phyloP scores from a whole-genome alignment of 2,113 vertebrate genomes.

The Toxotes chatareus region DNA sequence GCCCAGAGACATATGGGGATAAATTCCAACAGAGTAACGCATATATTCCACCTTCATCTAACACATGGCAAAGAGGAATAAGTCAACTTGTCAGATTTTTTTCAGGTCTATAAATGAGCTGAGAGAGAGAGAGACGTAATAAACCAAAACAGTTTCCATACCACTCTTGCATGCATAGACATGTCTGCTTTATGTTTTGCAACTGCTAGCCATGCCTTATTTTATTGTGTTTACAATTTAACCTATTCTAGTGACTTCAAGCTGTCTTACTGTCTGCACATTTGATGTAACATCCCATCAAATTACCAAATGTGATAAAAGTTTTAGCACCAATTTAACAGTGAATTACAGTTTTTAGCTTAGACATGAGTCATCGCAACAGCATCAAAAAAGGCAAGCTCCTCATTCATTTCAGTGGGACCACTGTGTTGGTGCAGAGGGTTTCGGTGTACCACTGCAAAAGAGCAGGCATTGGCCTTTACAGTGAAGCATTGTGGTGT shows the following conservation, averaged over 20 bases:
- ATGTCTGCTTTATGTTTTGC: slow-evolving; percentile 50
- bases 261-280: background rate
- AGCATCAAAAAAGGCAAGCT: background rate
- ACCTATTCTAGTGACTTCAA: slow-evolving; percentile 12
- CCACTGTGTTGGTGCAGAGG: background rate
- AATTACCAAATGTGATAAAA: slow-evolving; percentile 12
- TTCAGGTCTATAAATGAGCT: slow-evolving; percentile 50
- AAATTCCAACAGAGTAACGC: slow-evolving; percentile 65
- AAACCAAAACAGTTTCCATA: slow-evolving; percentile 54
- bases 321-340: slow-evolving; percentile 25
- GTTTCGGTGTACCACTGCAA: background rate
- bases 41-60: slow-evolving; percentile 73
- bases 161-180: slow-evolving; percentile 25
- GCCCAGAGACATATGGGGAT: slow-evolving; percentile 44
- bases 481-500: background rate
- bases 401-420: background rate
- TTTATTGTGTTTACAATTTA: slow-evolving; percentile 33
- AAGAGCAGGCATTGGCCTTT: background rate
- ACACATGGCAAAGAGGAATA: slow-evolving; percentile 56
- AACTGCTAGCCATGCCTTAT: slow-evolving; percentile 13
- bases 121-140: slow-evolving; percentile 23
- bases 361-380: slow-evolving; percentile 15
- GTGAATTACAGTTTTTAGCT: background rate
- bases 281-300: slow-evolving; percentile 15
- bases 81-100: slow-evolving; percentile 52